Conservation (phyloP, 2,797 vertebrate species). For the Diceros bicornis region DNA sequence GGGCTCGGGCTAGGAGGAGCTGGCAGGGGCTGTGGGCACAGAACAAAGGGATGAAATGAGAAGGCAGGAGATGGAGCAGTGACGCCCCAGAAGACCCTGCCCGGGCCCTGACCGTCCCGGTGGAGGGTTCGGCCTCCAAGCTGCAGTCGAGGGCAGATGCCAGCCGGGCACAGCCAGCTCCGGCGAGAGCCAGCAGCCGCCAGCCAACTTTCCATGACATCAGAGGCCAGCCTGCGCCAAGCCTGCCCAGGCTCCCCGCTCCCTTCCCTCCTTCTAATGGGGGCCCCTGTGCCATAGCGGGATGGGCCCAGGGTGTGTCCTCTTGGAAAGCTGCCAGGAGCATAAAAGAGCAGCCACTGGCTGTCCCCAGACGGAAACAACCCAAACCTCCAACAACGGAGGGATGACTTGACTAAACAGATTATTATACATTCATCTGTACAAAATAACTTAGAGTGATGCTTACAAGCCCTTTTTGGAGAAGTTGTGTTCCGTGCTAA, state of each 20-base stretch:
- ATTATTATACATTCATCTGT: no score
- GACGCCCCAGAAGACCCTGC: constrained; percentile 50
- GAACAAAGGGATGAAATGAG: constrained; percentile 65
- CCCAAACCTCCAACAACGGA: not conserved
- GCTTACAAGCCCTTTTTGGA: not conserved
- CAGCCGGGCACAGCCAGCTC: constrained; percentile 14
- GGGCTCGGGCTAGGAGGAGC: not conserved
- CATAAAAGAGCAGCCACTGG: rapidly evolving
- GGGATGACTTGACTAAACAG: not conserved
- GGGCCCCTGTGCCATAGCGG: not conserved
- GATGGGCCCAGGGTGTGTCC: not conserved
- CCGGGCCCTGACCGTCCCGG: constrained; percentile 39
- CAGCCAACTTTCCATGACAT: constrained; percentile 77
- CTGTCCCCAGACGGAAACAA: not conserved
- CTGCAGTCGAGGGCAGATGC: constrained; percentile 66
- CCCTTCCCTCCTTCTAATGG: not conserved
- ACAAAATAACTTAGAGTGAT: not conserved
- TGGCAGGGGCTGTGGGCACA: no score
- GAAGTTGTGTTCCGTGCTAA: not conserved
- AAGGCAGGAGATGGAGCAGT: constrained; percentile 59
- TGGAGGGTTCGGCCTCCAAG: constrained; percentile 31
- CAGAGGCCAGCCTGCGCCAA: constrained; percentile 25
- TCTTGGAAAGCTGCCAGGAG: not conserved
- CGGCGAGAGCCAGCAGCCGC: constrained; percentile 66
- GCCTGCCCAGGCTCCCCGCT: not conserved